Evolutionary conservation across 2,888 invertebrate genomes (phyloP).

Genomic region (Philhelius pedissequus): DNA sequence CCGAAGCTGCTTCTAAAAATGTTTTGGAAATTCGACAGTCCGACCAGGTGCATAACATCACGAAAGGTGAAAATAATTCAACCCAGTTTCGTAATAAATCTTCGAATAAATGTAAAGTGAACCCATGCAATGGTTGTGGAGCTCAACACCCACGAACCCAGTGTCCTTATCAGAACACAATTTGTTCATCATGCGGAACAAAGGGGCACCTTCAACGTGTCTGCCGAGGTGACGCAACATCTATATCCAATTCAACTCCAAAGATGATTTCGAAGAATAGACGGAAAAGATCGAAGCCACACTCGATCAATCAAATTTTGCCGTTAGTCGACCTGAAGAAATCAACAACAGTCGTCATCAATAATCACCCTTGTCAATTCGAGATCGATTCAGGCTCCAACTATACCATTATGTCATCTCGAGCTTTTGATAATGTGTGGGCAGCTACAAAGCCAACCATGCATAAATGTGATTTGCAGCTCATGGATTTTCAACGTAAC

Average conservation of each 20-base stretch:
- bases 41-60: too few relatives aligned
- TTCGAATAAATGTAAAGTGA: background rate
- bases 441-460: background rate
- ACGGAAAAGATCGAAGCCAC: background rate
- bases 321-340: background rate
- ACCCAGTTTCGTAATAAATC: background rate
- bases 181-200: too few relatives aligned
- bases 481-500: too few relatives aligned
- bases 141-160: too few relatives aligned
- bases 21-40: too few relatives aligned
- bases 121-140: constrained; percentile 40
- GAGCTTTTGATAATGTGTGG: background rate
- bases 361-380: too few relatives aligned
- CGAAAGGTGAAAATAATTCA: too few relatives aligned
- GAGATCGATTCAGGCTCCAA: background rate
- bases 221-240: background rate
- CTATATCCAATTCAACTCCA: background rate
- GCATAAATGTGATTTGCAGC: too few relatives aligned
- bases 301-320: background rate
- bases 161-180: too few relatives aligned
- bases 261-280: background rate
- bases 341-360: too few relatives aligned
- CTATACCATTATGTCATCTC: background rate
- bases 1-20: background rate
- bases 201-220: constrained; percentile 57